These are phyloP conservation scores for Isotomurus palustris DNA, from an alignment of 2,888 invertebrate genomes.

Conservation along the genomic window DNA sequence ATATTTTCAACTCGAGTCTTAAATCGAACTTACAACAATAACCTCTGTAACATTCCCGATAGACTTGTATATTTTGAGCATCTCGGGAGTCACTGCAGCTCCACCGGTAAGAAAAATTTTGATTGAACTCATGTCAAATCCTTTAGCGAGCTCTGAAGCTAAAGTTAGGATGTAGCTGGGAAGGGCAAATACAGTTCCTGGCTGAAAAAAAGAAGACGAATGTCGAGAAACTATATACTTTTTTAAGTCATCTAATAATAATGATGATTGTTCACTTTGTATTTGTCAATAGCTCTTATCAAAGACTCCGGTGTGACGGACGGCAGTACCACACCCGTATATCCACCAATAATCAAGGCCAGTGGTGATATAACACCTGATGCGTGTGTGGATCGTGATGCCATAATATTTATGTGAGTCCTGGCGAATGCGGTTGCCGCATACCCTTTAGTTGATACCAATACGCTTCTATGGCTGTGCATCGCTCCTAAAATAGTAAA, in stretches of 20 bases:
- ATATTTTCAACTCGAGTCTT: no score
- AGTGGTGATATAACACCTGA: slow-evolving; percentile 24
- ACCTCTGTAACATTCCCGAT: slow-evolving; percentile 20
- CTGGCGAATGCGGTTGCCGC: background rate
- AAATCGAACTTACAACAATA: slow-evolving; percentile 10
- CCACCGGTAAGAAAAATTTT: slow-evolving; percentile 21
- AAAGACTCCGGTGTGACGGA: slow-evolving; percentile 26
- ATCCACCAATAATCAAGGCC: slow-evolving; percentile 14
- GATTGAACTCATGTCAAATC: slow-evolving; percentile 21
- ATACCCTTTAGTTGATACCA: slow-evolving; percentile 9
- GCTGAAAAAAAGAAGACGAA: slow-evolving; percentile 7
- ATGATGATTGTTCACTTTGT: slow-evolving; percentile 28
- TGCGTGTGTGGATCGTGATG: slow-evolving; percentile 39
- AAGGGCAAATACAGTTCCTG: slow-evolving; percentile 21
- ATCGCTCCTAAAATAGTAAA: slow-evolving; percentile 27
- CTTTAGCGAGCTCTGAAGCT: slow-evolving; percentile 8
- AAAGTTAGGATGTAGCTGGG: slow-evolving; percentile 19
- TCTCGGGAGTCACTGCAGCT: slow-evolving; percentile 8
- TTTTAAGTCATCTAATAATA: no score
- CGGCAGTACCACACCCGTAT: slow-evolving; percentile 20
- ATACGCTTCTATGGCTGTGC: slow-evolving; percentile 30
- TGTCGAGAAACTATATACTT: background rate
- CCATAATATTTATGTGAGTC: slow-evolving; percentile 9
- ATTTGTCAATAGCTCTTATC: slow-evolving; percentile 30
- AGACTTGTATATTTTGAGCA: background rate